Conservation (phyloP, 2,797 vertebrate genomes). For the Esox lucius region DNA sequence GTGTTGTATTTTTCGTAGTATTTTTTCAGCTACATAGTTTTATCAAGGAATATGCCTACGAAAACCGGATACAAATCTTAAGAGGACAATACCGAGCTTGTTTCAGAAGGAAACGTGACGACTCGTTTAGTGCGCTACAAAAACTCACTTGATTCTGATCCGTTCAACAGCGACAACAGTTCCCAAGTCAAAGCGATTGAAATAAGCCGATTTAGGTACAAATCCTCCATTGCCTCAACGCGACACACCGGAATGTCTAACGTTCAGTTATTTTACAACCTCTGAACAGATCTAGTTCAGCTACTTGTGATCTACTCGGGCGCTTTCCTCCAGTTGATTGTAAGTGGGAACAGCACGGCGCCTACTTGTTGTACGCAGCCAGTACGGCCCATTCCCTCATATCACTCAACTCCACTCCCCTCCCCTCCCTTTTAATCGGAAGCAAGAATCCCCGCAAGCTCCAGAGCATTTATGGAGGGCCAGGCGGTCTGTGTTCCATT, state of each 20-base stretch:
- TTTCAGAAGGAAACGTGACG: neutral
- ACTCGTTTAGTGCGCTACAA: neutral
- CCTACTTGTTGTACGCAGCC: neutral
- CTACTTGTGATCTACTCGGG: neutral
- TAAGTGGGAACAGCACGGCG: neutral
- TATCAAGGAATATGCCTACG: too few relatives aligned
- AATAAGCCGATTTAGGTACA: neutral
- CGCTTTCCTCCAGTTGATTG: neutral
- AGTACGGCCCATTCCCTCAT: neutral
- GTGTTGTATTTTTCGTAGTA: neutral
- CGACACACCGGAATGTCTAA: neutral
- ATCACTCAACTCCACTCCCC: neutral
- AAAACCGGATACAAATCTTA: neutral
- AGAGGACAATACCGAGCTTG: neutral
- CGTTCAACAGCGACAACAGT: constrained; percentile 1
- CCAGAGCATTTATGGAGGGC: neutral
- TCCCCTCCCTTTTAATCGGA: neutral
- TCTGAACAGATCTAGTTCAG: neutral
- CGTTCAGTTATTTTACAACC: neutral
- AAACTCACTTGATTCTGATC: constrained; percentile 8
- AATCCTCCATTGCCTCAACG: neutral
- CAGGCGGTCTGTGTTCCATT: neutral
- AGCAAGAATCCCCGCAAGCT: neutral
- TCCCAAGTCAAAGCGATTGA: neutral
- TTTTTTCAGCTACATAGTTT: too few relatives aligned